Conservation (phyloP, 1,140 invertebrate species). For the Procambarus clarkii region DNA sequence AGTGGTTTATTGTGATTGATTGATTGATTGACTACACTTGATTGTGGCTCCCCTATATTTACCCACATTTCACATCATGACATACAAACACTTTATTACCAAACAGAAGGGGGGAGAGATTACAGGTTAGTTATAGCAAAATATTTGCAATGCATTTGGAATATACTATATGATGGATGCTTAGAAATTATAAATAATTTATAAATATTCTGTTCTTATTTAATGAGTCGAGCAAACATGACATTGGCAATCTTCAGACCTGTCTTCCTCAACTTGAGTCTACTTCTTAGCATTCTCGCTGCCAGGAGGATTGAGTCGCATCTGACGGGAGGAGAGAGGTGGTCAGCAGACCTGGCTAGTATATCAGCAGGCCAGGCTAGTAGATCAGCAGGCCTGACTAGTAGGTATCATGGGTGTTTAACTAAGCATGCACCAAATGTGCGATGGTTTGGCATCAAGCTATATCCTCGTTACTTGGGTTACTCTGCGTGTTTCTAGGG, state of each 20-base stretch:
- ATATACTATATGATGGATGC: neutral
- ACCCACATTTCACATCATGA: too few relatives aligned
- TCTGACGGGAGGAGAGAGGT: conserved; percentile 16
- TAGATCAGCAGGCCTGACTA: too few relatives aligned
- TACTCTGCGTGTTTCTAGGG: neutral
- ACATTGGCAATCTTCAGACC: too few relatives aligned
- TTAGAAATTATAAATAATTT: neutral
- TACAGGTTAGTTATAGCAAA: neutral
- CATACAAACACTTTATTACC: too few relatives aligned
- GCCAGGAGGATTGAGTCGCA: conserved; percentile 48
- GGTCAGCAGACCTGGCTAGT: neutral
- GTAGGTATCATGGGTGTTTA: neutral
- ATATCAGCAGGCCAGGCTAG: neutral
- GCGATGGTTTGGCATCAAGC: neutral
- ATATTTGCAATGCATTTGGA: neutral
- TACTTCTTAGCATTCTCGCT: conserved; percentile 26
- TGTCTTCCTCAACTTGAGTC: neutral
- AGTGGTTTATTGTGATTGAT: too few relatives aligned
- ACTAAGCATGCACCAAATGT: neutral
- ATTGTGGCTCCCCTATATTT: too few relatives aligned
- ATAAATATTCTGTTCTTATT: too few relatives aligned
- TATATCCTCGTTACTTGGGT: neutral
- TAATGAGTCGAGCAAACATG: too few relatives aligned
- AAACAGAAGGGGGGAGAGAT: too few relatives aligned
- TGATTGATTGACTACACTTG: too few relatives aligned